Evolutionary conservation across 2,113 vertebrate genomes (phyloP), one percentile per base, ranked within the genome.

Genomic region (Odontophorus gujanensis): DNA sequence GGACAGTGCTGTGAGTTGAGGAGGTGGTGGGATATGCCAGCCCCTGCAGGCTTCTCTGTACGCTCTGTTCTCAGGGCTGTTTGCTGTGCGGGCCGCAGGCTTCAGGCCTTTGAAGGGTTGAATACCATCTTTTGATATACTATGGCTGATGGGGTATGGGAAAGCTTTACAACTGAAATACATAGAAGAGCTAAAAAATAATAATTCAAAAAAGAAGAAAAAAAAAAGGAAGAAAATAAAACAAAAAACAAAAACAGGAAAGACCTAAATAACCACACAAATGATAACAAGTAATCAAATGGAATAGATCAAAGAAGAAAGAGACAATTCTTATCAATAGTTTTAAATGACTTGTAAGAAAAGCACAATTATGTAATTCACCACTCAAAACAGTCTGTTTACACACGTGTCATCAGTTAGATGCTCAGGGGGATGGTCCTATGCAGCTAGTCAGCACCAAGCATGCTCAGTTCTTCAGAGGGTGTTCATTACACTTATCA

Each of bases 21-120:
- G 75, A 45, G 85, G 75, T 75, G 91, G 81, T 55, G 96, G 97
- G 97, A 97, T 97, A 97, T 96, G 97, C 96, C 97, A 96, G 93
- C 98, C 97, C 96, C 98, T 98, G 98, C 95, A 98, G 98, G 98
- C 98, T 98, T 95, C 96, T 98, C 98, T 92, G 98, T 98, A 98
- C 97, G 43, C 98, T 98, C 97, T 99, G 99, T 98, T 98, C 98
- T 97, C 98, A 98, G 98, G 98, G 99, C 99, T 99, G 99, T 99
- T 99, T 99, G 99, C 98, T 96, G 97, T 98, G 98, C 97, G 98
- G 99, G 99, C 98, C 99, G 98, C 99, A 99, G 99, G 98, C 99
- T 99, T 98, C 96, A 98, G 98, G 99, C 99, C 99, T 98, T 99
- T 99, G 99, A 99, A 99, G 99, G 99, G 99, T 99, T 99, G 99